Evolutionary conservation across 2,113 vertebrate species (phyloP), one percentile per base, ranked within the genome.

Genomic region (Melanerpes aurifrons): DNA sequence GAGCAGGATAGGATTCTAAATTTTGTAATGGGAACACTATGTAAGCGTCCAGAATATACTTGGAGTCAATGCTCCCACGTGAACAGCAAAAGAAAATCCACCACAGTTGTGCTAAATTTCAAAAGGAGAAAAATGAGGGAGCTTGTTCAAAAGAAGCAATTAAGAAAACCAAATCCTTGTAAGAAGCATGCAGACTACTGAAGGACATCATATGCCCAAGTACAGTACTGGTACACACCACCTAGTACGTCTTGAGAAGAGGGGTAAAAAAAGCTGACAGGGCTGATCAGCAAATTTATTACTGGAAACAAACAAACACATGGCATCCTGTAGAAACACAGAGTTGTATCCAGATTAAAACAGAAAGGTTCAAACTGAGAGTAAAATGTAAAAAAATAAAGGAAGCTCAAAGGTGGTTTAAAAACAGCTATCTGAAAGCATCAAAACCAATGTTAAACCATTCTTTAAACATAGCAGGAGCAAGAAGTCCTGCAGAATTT

Each of bases 1-100:
- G 12, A 85, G 71, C n/a, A 91, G 78, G 92, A 95, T 92, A 92
- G 87, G 74, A 93, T 94, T 94, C 59, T 92, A 92, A 94, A 91
- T 72, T 94, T 94, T 82, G 58, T 92, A 92, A 92, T 76, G 59
- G 94, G 91, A 96, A 94, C 63, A 73, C 82, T 73, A 62, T 21
- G 84, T 91, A 94, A 87, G 78, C 29, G 74, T 91, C 71, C 47
- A 32, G 58, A 82, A 92, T 82, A 89, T 12, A 86, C 62, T 81
- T 24, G 28, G 79, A 90, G 43, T 45, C 78, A 92, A 72, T 0
- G 3, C 35, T 35, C 56, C 86, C 74, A 78, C 3, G 1, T 9
- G 35, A 86, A 47, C 24, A 63, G 67, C 74, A 86, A 67, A 86
- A 83, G 66, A 61, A 86, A 93, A 86, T 29, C 57, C 26, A 61